Evolutionary conservation across 2,888 invertebrate genomes (phyloP).

Genomic region (Pyralis farinalis): DNA sequence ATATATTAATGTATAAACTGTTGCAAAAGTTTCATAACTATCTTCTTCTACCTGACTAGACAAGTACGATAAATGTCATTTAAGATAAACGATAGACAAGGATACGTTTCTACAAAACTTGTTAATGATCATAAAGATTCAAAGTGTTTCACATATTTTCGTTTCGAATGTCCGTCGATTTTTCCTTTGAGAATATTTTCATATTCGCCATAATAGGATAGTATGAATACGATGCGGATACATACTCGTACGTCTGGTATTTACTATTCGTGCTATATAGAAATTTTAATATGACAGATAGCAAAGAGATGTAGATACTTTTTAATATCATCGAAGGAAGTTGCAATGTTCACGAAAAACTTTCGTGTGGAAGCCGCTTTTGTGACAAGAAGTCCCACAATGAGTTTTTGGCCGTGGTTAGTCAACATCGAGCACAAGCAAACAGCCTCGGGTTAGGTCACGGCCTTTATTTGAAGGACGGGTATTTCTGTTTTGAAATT

Average conservation of each 20-base stretch:
- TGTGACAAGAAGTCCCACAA: conserved; percentile 67
- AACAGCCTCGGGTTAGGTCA: conserved; percentile 69
- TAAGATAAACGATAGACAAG: too few relatives aligned
- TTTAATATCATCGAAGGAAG: conserved; percentile 53
- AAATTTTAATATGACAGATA: conserved; percentile 38
- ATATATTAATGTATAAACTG: too few relatives aligned
- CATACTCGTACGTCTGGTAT: not conserved
- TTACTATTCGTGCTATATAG: conserved; percentile 27
- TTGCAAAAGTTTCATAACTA: too few relatives aligned
- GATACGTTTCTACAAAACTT: too few relatives aligned
- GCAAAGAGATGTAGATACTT: conserved; percentile 43
- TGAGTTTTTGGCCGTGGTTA: conserved; percentile 65
- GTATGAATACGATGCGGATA: not conserved
- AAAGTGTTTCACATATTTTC: too few relatives aligned
- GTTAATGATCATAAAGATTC: too few relatives aligned
- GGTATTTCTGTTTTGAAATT: conserved; percentile 42
- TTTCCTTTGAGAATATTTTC: not conserved
- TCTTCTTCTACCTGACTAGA: too few relatives aligned
- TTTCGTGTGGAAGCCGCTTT: conserved; percentile 51
- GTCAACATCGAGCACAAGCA: conserved; percentile 61
- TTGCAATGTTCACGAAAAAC: conserved; percentile 50
- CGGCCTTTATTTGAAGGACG: conserved; percentile 60
- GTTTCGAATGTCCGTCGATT: too few relatives aligned
- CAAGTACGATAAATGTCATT: too few relatives aligned
- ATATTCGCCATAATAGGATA: not conserved